Percentiles rank a stretch among this genome's conserved stretches.
Evolutionary conservation across 2,797 vertebrate species (phyloP).

Genomic region (Ibycter americanus): DNA sequence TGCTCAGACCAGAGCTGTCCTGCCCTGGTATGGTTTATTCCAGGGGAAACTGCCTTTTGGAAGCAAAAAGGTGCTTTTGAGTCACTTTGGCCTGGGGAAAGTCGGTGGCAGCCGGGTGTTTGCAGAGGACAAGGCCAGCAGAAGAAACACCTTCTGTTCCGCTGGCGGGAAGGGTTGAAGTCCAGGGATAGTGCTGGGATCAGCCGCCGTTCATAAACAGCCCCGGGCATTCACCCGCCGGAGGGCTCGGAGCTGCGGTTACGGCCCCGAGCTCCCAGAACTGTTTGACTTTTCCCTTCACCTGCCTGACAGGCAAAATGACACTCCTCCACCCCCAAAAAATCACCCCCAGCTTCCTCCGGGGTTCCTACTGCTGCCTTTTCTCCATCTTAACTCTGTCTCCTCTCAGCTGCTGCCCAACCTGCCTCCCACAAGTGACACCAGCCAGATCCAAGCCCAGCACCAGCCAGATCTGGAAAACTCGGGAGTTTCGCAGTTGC

Average conservation of each 20-base stretch:
- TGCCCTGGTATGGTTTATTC: background rate
- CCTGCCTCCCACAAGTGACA: background rate
- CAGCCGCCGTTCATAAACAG: background rate
- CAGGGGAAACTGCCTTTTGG: background rate
- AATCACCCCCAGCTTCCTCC: background rate
- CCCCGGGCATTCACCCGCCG: background rate
- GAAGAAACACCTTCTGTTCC: constrained; percentile 59
- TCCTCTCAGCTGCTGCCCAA: background rate
- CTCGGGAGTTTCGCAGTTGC: rapidly evolving
- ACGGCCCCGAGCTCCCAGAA: rapidly evolving
- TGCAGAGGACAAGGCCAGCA: constrained; percentile 24
- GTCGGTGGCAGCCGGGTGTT: background rate
- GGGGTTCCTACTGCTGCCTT: background rate
- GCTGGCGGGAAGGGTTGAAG: constrained; percentile 31
- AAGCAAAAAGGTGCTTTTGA: background rate
- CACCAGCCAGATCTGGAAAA: background rate
- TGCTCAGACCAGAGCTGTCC: rapidly evolving
- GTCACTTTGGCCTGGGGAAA: background rate
- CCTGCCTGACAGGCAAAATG: background rate
- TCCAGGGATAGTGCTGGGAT: constrained; percentile 21
- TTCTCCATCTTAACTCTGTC: background rate
- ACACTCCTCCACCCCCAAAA: too few species aligned
- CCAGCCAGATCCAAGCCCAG: background rate
- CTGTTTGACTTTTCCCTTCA: background rate
- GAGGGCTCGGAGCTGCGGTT: rapidly evolving